phyloP scores from a whole-genome alignment of 37 sponge, comb jelly and placozoan genomes.

The Aplysina aerophoba region DNA sequence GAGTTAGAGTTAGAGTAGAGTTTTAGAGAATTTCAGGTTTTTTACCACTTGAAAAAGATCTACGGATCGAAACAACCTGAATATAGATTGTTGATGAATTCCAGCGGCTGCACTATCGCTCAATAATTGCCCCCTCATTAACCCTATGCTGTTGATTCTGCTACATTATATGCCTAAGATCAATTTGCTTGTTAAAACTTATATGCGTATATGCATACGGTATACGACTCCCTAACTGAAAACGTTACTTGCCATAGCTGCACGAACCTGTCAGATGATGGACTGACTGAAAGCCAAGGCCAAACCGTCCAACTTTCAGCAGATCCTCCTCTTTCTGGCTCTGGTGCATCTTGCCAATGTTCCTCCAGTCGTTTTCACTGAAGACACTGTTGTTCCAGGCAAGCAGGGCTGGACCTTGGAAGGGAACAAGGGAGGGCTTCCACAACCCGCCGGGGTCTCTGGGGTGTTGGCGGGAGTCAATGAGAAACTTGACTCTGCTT shows the following conservation, averaged over 20 bases:
- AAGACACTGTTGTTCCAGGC: constrained; percentile 75
- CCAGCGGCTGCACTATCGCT: too few relatives aligned
- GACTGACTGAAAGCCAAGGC: constrained; percentile 86
- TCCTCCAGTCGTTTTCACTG: constrained; percentile 72
- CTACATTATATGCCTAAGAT: too few relatives aligned
- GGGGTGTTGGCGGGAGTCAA: constrained; percentile 65
- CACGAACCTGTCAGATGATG: constrained; percentile 81
- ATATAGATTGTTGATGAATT: too few relatives aligned
- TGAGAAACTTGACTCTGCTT: constrained; percentile 53
- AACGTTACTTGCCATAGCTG: too few relatives aligned
- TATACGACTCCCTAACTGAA: too few relatives aligned
- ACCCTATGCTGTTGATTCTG: too few relatives aligned
- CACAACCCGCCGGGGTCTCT: constrained; percentile 31
- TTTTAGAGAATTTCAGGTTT: too few relatives aligned
- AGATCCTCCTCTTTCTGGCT: constrained; percentile 74
- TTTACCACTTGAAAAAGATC: too few relatives aligned
- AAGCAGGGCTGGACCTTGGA: constrained; percentile 81
- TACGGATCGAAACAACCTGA: too few relatives aligned
- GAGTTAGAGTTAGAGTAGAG: too few relatives aligned
- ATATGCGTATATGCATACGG: background rate
- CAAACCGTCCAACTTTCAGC: constrained; percentile 86
- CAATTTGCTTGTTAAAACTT: too few relatives aligned
- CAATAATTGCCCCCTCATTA: too few relatives aligned
- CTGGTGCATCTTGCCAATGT: constrained; percentile 65
- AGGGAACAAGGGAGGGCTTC: constrained; percentile 44